These are phyloP conservation scores for Myotis daubentonii DNA, from an alignment of 2,797 vertebrate genomes.

Conservation along the genomic window DNA sequence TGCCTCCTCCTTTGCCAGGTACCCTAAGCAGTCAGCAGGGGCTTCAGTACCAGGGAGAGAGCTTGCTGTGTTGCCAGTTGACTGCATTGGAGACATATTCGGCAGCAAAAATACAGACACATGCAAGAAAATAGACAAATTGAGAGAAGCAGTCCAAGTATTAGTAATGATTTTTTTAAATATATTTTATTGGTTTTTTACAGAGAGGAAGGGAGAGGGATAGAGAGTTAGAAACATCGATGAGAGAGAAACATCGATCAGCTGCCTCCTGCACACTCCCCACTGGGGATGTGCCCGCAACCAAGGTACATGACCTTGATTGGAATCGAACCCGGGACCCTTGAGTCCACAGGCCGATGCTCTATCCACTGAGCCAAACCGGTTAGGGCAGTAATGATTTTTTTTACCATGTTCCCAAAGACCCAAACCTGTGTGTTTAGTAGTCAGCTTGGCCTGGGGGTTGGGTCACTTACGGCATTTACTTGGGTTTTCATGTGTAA, in stretches of 20 bases:
- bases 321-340: no score
- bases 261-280: no score
- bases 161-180: background rate
- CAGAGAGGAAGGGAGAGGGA: no score
- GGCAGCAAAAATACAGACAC: background rate
- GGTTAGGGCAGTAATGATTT: background rate
- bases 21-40: background rate
- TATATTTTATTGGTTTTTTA: no score
- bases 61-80: background rate
- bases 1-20: background rate
- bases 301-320: no score
- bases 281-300: no score
- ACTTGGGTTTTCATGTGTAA: background rate
- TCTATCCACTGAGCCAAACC: no score
- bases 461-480: background rate
- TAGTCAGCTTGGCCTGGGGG: background rate
- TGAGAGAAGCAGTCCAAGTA: background rate
- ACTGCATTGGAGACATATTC: background rate
- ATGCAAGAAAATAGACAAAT: background rate
- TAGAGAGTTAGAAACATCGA: no score
- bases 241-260: no score
- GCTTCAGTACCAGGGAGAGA: background rate
- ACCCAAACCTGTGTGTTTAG: background rate
- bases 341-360: no score
- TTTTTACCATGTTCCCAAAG: background rate